Percentiles rank a stretch among this genome's conserved stretches.
phyloP scores from a whole-genome alignment of 2,888 invertebrate genomes.

The Microctonus aethiopoides region DNA sequence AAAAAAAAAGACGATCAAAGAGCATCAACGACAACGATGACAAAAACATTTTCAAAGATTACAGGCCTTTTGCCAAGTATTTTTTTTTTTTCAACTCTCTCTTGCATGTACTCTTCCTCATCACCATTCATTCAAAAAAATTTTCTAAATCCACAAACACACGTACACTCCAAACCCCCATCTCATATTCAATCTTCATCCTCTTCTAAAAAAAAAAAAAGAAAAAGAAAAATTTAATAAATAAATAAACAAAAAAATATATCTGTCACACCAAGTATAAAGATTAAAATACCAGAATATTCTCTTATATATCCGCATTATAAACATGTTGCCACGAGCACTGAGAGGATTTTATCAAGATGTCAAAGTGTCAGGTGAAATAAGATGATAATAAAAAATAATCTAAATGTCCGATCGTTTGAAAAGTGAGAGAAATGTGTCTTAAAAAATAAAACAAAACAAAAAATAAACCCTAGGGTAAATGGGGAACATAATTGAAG shows the following conservation, averaged over 20 bases:
- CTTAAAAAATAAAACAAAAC: background rate
- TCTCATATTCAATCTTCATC: background rate
- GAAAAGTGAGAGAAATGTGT: constrained; percentile 6
- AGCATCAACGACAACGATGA: background rate
- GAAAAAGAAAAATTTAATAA: background rate
- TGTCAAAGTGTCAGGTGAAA: background rate
- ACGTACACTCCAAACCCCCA: background rate
- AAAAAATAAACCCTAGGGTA: background rate
- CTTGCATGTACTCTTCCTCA: background rate
- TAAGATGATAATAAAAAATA: constrained; percentile 5
- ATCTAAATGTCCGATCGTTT: constrained; percentile 22
- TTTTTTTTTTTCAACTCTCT: background rate
- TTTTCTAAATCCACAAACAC: background rate
- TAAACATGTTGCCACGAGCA: constrained; percentile 4
- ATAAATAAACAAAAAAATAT: background rate
- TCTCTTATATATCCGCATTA: background rate
- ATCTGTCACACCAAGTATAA: too few relatives aligned
- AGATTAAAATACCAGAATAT: constrained; percentile 9
- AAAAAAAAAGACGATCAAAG: constrained; percentile 7
- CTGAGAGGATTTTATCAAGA: constrained; percentile 3
- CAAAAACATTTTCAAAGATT: constrained; percentile 13
- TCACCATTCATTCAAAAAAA: background rate
- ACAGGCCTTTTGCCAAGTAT: constrained; percentile 1
- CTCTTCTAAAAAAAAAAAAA: background rate
- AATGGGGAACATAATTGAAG: constrained; percentile 36